Percentiles rank a stretch among this genome's conserved stretches.
Evolutionary conservation across 1,140 invertebrate species (phyloP).

Genomic region (Sarcophaga bullata): DNA sequence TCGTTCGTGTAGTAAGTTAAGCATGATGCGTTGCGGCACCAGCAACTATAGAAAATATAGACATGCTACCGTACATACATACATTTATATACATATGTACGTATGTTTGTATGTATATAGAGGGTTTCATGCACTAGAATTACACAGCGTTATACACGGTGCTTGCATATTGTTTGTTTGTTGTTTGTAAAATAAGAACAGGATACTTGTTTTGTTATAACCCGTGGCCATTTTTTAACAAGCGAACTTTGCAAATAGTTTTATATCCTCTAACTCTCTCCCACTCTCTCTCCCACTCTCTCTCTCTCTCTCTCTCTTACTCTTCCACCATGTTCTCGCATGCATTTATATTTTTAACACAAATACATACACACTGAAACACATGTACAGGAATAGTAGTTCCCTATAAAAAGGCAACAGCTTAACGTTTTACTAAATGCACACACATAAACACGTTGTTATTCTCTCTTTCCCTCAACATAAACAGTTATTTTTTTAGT

Average conservation of each 20-base stretch:
- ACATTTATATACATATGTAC: neutral
- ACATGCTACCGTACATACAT: neutral
- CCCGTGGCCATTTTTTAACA: slow-evolving; percentile 37
- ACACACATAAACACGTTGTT: neutral
- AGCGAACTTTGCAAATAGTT: slow-evolving; percentile 36
- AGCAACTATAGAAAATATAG: neutral
- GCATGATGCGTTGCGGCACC: slow-evolving; percentile 24
- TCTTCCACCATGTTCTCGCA: no score
- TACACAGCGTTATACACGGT: no score
- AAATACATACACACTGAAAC: no score
- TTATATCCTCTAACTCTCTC: neutral
- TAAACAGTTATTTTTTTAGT: neutral
- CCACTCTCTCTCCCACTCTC: no score
- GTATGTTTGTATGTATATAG: no score
- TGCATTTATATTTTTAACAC: no score
- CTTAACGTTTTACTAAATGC: neutral
- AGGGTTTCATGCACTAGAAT: no score
- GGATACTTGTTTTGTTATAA: slow-evolving; percentile 34
- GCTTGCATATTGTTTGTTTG: neutral
- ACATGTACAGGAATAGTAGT: neutral
- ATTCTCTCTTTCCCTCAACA: neutral
- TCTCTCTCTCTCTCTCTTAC: no score
- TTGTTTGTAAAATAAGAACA: slow-evolving; percentile 23
- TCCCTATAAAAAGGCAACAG: neutral
- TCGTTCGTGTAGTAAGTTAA: neutral